A percentile compares a stretch with the other conserved stretches of the same genome.
Evolutionary conservation across 1,140 invertebrate genomes (phyloP).

Genomic region (Heliconius hewitsoni): DNA sequence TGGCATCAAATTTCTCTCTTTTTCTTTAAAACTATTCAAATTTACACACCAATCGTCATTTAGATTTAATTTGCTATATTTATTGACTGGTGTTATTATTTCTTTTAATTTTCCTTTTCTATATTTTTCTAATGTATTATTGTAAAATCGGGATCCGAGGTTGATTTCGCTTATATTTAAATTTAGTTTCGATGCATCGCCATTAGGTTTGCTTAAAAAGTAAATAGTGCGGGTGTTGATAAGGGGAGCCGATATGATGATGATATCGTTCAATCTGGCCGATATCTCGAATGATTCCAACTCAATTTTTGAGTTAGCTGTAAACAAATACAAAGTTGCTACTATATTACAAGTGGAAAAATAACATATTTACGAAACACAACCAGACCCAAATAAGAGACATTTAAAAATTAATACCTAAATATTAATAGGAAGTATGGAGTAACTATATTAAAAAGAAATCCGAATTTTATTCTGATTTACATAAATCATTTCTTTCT

Average conservation of each 20-base stretch:
- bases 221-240: constrained; percentile 44
- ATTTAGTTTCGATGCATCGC: constrained; percentile 47
- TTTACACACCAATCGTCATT: constrained; percentile 30
- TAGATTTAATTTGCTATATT: constrained; percentile 41
- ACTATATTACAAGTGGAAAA: too few species aligned
- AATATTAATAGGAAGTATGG: too few species aligned
- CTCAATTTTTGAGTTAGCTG: constrained; percentile 56
- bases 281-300: constrained; percentile 47
- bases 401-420: too few species aligned
- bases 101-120: constrained; percentile 29
- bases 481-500: too few species aligned
- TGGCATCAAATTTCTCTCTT: constrained; percentile 33
- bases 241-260: constrained; percentile 55
- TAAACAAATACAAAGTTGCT: neutral
- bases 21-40: constrained; percentile 37
- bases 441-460: too few species aligned
- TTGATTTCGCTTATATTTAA: constrained; percentile 36
- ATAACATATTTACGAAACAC: too few species aligned
- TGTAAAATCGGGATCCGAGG: constrained; percentile 22
- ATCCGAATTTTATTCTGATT: too few species aligned
- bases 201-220: constrained; percentile 57
- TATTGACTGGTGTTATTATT: constrained; percentile 32
- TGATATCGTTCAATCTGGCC: constrained; percentile 49
- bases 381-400: too few species aligned
- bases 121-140: constrained; percentile 36